phyloP scores from a whole-genome alignment of 1,140 invertebrate species.

The Latrodectus geometricus region DNA sequence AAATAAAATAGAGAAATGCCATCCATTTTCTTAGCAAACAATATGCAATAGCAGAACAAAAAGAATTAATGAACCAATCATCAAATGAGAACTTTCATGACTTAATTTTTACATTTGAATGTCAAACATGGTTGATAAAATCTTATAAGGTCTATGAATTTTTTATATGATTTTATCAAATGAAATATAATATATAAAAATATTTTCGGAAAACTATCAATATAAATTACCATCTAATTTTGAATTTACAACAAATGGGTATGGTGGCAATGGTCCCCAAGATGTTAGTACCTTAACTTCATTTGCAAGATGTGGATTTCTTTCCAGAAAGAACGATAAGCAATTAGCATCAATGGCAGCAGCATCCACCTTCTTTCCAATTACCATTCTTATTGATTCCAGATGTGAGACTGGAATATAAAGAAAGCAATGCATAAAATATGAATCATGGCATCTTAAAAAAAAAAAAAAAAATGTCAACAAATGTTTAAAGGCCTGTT shows the following conservation, averaged over 20 bases:
- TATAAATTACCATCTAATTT: conserved; percentile 71
- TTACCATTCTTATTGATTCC: conserved; percentile 75
- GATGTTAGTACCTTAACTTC: conserved; percentile 74
- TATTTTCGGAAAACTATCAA: not conserved
- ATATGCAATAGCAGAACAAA: too few relatives aligned
- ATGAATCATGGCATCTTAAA: conserved; percentile 68
- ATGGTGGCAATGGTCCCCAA: conserved; percentile 75
- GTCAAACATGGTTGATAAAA: not conserved
- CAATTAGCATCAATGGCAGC: conserved; percentile 76
- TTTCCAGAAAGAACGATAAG: conserved; percentile 72
- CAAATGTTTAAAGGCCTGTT: not conserved
- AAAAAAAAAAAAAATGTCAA: conserved; percentile 68
- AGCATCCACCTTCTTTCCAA: conserved; percentile 74
- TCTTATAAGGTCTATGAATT: not conserved
- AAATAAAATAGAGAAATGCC: too few relatives aligned
- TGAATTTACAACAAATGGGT: conserved; percentile 74
- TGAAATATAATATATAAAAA: not conserved
- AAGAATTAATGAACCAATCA: too few relatives aligned
- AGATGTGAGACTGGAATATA: conserved; percentile 74
- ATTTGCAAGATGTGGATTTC: conserved; percentile 72
- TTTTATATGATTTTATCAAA: not conserved
- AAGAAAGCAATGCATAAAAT: conserved; percentile 64
- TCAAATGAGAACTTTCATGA: not conserved
- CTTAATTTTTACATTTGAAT: not conserved
- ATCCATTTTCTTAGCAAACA: too few relatives aligned